phyloP scores from a whole-genome alignment of 1,140 invertebrate species.

The Drosophila miranda region DNA sequence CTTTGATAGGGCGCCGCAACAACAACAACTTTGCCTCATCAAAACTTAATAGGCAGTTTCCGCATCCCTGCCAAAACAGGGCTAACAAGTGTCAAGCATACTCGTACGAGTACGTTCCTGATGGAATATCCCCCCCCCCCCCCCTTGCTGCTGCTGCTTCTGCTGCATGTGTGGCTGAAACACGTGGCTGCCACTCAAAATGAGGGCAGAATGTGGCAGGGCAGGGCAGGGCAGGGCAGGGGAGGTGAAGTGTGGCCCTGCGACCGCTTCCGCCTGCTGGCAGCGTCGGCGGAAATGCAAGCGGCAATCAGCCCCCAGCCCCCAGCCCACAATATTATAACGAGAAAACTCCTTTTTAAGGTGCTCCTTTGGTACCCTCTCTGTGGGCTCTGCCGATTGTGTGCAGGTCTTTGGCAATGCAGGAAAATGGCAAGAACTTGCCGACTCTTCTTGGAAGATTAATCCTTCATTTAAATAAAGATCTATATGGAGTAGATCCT shows the following conservation, averaged over 20 bases:
- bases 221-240: too few species aligned
- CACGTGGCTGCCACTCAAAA: slow-evolving; percentile 41
- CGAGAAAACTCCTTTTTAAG: slow-evolving; percentile 2
- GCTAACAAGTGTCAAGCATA: slow-evolving; percentile 66
- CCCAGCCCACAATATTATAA: slow-evolving; percentile 49
- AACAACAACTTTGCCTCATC: slow-evolving; percentile 54
- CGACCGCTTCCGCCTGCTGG: slow-evolving; percentile 22
- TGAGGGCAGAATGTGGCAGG: slow-evolving; percentile 38
- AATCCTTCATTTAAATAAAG: too few species aligned
- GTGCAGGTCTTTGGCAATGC: too few species aligned
- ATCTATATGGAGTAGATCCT: too few species aligned
- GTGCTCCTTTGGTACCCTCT: too few species aligned
- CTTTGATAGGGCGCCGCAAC: slow-evolving; percentile 33
- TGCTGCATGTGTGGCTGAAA: slow-evolving; percentile 14
- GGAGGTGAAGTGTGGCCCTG: background rate
- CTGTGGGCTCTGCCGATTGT: too few species aligned
- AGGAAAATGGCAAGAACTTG: too few species aligned
- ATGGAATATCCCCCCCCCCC: background rate
- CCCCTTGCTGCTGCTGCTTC: too few species aligned
- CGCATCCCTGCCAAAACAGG: slow-evolving; percentile 51
- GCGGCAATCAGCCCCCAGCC: slow-evolving; percentile 56
- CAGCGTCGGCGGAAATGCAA: slow-evolving; percentile 58
- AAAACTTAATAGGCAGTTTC: slow-evolving; percentile 75
- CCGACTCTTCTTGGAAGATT: too few species aligned
- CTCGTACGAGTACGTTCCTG: slow-evolving; percentile 26